A percentile compares a stretch with the other conserved stretches of the same genome.
phyloP scores from a whole-genome alignment of 2,888 invertebrate genomes.

The Agonopterix heracliana region DNA sequence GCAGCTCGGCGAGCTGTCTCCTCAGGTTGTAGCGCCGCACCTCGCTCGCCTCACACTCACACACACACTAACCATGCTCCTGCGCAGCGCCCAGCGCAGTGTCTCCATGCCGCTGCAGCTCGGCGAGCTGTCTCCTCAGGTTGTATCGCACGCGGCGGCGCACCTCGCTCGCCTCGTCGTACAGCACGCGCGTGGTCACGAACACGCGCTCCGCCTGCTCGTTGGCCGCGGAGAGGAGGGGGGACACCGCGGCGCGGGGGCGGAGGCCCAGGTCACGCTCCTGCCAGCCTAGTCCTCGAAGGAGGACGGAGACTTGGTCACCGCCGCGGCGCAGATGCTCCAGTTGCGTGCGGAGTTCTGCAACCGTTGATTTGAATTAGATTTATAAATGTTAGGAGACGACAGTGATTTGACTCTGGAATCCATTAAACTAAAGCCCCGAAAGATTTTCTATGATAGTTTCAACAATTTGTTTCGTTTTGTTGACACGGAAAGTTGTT shows the following conservation, averaged over 20 bases:
- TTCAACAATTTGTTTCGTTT: too few species aligned
- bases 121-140: constrained; percentile 68
- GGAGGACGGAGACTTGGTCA: constrained; percentile 52
- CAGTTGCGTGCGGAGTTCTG: constrained; percentile 43
- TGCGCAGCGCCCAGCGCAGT: constrained; percentile 82
- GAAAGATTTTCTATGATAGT: too few species aligned
- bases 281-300: constrained; percentile 63
- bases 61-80: constrained; percentile 78
- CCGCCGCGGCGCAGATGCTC: constrained; percentile 49
- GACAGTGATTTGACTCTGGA: too few species aligned
- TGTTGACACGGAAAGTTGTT: too few species aligned
- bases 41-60: too few species aligned
- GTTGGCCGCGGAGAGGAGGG: constrained; percentile 27
- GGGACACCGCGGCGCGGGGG: constrained; percentile 30
- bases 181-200: constrained; percentile 52
- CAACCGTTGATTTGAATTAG: not conserved
- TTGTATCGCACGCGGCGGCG: constrained; percentile 66
- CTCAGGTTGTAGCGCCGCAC: too few species aligned
- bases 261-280: constrained; percentile 48
- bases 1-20: too few species aligned
- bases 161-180: constrained; percentile 66
- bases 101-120: constrained; percentile 79
- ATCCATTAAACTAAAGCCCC: too few species aligned
- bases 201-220: constrained; percentile 57
- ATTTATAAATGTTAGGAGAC: not conserved